phyloP scores from a whole-genome alignment of 2,113 vertebrate species.

The Rhinoptilus africanus region DNA sequence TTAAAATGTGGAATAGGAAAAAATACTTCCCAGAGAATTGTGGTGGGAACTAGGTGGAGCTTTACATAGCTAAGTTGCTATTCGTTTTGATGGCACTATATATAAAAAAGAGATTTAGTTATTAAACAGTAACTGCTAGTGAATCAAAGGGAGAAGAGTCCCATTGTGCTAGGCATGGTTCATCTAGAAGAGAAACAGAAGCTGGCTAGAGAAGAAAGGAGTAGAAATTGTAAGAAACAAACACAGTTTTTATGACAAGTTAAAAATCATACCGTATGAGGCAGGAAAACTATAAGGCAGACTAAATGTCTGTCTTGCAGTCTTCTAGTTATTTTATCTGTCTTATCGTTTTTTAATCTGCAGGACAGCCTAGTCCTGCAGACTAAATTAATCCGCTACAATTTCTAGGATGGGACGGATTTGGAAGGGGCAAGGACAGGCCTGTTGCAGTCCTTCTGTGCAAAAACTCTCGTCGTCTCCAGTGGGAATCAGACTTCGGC shows the following conservation, averaged over 20 bases:
- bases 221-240: not conserved
- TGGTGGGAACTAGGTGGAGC: not conserved
- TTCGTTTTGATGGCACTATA: not conserved
- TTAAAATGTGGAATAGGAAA: not conserved
- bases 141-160: not conserved
- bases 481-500: not conserved
- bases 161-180: not conserved
- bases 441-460: not conserved
- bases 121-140: not conserved
- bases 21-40: not conserved
- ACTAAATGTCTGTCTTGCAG: not conserved
- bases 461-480: not conserved
- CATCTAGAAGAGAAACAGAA: not conserved
- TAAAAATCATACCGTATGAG: not conserved
- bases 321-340: not conserved
- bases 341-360: not conserved
- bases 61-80: not conserved
- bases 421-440: not conserved
- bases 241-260: not conserved
- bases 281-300: not conserved
- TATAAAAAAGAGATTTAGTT: not conserved
- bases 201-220: not conserved
- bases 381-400: not conserved
- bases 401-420: not conserved
- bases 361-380: not conserved